These are phyloP conservation scores for Hirtodrosophila histrioides DNA, from an alignment of 2,888 invertebrate species.

Conservation along the genomic window DNA sequence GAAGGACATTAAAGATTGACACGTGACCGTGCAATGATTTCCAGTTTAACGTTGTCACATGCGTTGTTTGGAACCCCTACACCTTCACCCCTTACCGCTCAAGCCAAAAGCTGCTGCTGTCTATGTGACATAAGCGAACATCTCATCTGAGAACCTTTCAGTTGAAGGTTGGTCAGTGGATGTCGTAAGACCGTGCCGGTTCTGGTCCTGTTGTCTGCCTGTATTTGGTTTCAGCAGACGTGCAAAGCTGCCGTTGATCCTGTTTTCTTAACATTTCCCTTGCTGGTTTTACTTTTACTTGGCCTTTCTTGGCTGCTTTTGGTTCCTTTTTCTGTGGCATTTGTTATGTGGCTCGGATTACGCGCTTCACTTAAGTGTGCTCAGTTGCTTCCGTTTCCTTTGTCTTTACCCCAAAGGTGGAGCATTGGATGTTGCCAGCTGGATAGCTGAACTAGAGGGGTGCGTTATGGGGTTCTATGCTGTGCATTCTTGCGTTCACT, in stretches of 20 bases:
- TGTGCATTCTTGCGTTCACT: slow-evolving; percentile 48
- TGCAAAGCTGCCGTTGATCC: slow-evolving; percentile 78
- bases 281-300: slow-evolving; percentile 21
- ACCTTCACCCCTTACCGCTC: not conserved
- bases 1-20: slow-evolving; percentile 78
- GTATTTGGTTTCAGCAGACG: slow-evolving; percentile 68
- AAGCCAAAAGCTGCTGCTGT: slow-evolving; percentile 4
- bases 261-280: slow-evolving; percentile 68
- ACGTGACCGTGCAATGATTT: slow-evolving; percentile 84
- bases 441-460: not conserved
- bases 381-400: slow-evolving; percentile 71
- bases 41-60: slow-evolving; percentile 80
- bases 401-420: slow-evolving; percentile 26
- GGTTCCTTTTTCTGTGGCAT: slow-evolving; percentile 47
- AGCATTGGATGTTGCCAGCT: slow-evolving; percentile 8
- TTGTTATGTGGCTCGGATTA: slow-evolving; percentile 80
- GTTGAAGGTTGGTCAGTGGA: slow-evolving; percentile 39
- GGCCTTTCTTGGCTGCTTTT: slow-evolving; percentile 15
- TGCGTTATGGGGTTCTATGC: slow-evolving; percentile 16
- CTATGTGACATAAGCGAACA: slow-evolving; percentile 53
- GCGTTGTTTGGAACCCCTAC: slow-evolving; percentile 33
- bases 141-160: slow-evolving; percentile 40
- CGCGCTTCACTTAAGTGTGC: slow-evolving; percentile 81
- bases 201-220: slow-evolving; percentile 11
- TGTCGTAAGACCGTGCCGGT: slow-evolving; percentile 14